Conservation (phyloP, 1,140 invertebrate genomes). For the Drosophila novamexicana region DNA sequence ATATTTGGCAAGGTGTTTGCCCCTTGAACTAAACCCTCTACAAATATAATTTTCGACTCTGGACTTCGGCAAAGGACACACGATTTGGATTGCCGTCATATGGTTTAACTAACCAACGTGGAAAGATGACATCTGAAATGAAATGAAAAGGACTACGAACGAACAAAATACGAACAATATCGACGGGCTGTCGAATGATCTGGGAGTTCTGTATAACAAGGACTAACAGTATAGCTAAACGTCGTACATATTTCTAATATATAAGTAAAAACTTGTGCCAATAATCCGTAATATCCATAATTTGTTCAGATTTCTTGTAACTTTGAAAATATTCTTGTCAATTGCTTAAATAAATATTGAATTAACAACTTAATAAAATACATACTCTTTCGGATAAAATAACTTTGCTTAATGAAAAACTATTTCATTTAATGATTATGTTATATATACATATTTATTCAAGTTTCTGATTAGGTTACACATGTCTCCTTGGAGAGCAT, state of each 20-base stretch:
- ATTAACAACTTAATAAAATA: no score
- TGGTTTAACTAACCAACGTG: background rate
- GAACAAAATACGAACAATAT: slow-evolving; percentile 68
- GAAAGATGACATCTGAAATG: slow-evolving; percentile 32
- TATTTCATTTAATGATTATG: slow-evolving; percentile 26
- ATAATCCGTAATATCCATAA: slow-evolving; percentile 54
- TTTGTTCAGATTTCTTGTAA: slow-evolving; percentile 1
- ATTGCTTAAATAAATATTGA: slow-evolving; percentile 45
- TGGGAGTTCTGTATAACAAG: background rate
- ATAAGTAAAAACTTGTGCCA: slow-evolving; percentile 63
- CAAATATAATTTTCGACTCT: background rate
- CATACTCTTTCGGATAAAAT: background rate
- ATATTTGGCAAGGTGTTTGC: slow-evolving; percentile 89
- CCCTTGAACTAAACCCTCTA: slow-evolving; percentile 87
- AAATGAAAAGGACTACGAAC: slow-evolving; percentile 52
- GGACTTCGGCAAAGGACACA: slow-evolving; percentile 25
- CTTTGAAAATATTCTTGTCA: slow-evolving; percentile 27
- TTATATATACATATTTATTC: slow-evolving; percentile 47
- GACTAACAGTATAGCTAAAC: slow-evolving; percentile 15
- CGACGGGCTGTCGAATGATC: slow-evolving; percentile 34
- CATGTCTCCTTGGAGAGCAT: slow-evolving; percentile 24
- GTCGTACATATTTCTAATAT: slow-evolving; percentile 57
- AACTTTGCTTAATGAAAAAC: background rate
- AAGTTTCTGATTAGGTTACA: slow-evolving; percentile 43
- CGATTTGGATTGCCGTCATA: slow-evolving; percentile 10